Percentiles rank a stretch among this genome's conserved stretches.
Conservation (phyloP, 2,797 vertebrate genomes). For the Cyprinodon diabolis region DNA sequence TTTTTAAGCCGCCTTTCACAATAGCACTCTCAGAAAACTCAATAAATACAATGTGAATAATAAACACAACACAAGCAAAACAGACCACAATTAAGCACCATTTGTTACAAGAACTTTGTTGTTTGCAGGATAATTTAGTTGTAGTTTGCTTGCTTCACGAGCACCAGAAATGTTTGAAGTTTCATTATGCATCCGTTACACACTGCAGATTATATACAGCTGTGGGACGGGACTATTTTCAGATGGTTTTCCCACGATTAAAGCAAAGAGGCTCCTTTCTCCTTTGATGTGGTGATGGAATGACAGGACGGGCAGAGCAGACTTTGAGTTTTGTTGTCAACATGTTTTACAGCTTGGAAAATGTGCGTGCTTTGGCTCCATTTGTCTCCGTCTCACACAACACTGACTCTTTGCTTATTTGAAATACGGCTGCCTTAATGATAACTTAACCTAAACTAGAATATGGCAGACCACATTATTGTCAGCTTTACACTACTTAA, state of each 20-base stretch:
- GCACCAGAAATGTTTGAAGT: constrained; percentile 58
- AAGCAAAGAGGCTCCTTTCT: constrained; percentile 45
- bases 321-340: constrained; percentile 54
- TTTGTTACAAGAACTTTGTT: constrained; percentile 37
- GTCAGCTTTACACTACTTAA: neutral
- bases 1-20: neutral
- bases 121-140: constrained; percentile 23
- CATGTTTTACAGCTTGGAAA: constrained; percentile 61
- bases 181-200: constrained; percentile 52
- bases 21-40: neutral
- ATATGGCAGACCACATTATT: neutral
- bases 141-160: constrained; percentile 35
- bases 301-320: constrained; percentile 54
- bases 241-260: constrained; percentile 67
- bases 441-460: neutral
- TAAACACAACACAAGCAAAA: constrained; percentile 11
- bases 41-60: neutral
- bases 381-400: constrained; percentile 35
- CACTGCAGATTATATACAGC: constrained; percentile 67
- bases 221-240: constrained; percentile 63
- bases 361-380: constrained; percentile 47
- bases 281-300: constrained; percentile 64
- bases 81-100: constrained; percentile 21
- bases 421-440: constrained; percentile 1
- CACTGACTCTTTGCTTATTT: constrained; percentile 2